phyloP scores from a whole-genome alignment of 2,797 vertebrate genomes.

The Naso thynnoides region DNA sequence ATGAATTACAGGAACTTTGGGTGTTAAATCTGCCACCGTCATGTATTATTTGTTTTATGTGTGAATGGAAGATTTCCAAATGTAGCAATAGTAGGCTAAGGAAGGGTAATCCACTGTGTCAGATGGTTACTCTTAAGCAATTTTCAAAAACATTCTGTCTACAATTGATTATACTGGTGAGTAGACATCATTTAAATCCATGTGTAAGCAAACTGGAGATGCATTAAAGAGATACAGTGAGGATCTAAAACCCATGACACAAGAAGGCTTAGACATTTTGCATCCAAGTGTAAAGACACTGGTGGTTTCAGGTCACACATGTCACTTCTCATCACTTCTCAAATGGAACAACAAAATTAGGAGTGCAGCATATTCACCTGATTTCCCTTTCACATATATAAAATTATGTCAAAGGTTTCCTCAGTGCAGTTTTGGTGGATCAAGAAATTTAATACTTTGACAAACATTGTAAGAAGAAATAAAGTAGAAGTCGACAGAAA shows the following conservation, averaged over 20 bases:
- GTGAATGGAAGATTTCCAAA: neutral
- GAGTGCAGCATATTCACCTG: neutral
- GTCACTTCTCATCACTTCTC: neutral
- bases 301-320: neutral
- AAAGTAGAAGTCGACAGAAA: neutral
- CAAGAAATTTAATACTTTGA: neutral
- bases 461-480: neutral
- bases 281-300: neutral
- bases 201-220: neutral
- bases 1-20: too few species aligned
- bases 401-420: slow-evolving; percentile 1
- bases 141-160: neutral
- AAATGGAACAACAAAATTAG: neutral
- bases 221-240: neutral
- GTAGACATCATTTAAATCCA: neutral
- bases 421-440: neutral
- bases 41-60: neutral
- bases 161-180: neutral
- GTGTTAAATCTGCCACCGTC: neutral
- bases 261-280: slow-evolving; percentile 1
- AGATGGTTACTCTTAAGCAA: too few species aligned
- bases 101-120: neutral
- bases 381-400: neutral
- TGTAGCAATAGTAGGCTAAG: too few species aligned
- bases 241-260: neutral